A percentile compares a stretch with the other conserved stretches of the same genome.
phyloP scores from a whole-genome alignment of 2,888 invertebrate genomes.

The Actias luna region DNA sequence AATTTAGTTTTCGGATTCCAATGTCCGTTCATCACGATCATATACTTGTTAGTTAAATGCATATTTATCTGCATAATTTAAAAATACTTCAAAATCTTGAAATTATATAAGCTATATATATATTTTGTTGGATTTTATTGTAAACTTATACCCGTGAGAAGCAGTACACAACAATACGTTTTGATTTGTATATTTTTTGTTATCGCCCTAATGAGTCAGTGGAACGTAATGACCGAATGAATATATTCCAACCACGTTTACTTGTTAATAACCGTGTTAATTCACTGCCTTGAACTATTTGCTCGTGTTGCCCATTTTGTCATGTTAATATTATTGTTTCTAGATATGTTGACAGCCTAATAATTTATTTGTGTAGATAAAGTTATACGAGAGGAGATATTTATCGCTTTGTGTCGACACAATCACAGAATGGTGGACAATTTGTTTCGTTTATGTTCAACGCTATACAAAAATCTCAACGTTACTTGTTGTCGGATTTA shows the following conservation, averaged over 20 bases:
- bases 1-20: too few species aligned
- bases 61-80: too few species aligned
- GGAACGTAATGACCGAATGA: neutral
- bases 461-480: too few species aligned
- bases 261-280: slow-evolving; percentile 4
- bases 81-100: too few species aligned
- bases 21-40: too few species aligned
- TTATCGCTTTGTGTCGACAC: too few species aligned
- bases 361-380: neutral
- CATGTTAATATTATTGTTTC: neutral
- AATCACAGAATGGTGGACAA: too few species aligned
- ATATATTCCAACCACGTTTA: neutral
- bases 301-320: neutral
- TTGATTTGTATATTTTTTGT: neutral
- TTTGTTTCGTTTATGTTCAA: too few species aligned
- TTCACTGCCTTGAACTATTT: neutral
- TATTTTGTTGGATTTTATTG: too few species aligned
- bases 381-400: neutral
- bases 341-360: neutral
- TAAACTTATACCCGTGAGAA: neutral
- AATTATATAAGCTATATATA: too few species aligned
- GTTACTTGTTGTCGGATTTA: too few species aligned
- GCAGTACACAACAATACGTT: neutral
- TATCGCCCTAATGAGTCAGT: neutral
- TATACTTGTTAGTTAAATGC: too few species aligned